Base-by-base conservation (phyloP, 2,888 invertebrate genomes). In the Omphaloscelis lunosa region DNA sequence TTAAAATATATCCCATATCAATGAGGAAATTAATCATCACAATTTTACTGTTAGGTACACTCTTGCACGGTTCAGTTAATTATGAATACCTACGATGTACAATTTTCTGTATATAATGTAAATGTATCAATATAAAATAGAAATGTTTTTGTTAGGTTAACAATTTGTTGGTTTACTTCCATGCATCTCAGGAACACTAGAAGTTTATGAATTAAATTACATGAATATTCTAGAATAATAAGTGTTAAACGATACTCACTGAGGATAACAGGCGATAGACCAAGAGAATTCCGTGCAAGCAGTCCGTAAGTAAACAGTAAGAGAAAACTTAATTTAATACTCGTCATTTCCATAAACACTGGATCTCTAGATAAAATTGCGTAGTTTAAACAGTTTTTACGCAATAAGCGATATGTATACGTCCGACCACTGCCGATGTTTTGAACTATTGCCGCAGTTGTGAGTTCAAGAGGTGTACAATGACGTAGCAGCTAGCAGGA, bases 261-360 rank as follows among this genome's bases (percentile, higher is more conserved):
- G 79, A 96, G 93, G 84, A 96, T 94, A 85, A 96, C 95, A 65
- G 96, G 96, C 63, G 96, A 96, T 61, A 96, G 89, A 86, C 96
- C 96, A 74, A 93, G 90, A 61, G 95, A 94, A 82, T 94, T 92
- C 82, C 92, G 92, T 68, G 94, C 90, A 78, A 96, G 85, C 78
- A 95, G 89, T 86, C 93, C 91, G 86, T 90, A 94, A 86, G 91
- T 89, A 87, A 93, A 91, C 85, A 95, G 75, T 85, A 93, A 84
- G 58, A 91, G 84, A 85, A 93, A 92, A 89, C 84, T 89, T 83
- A 90, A 82, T 90, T 93, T 93, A 81, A 85, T 72, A 90, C 90
- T 84, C 78, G 89, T 89, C 95, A 95, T 95, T 90, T 91, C 92
- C 82, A 56, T 82, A 74, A 83, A 75, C 72, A 77, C 71, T 78